Base-by-base conservation (phyloP, 2,797 vertebrate species). In the Oreochromis grahami region DNA sequence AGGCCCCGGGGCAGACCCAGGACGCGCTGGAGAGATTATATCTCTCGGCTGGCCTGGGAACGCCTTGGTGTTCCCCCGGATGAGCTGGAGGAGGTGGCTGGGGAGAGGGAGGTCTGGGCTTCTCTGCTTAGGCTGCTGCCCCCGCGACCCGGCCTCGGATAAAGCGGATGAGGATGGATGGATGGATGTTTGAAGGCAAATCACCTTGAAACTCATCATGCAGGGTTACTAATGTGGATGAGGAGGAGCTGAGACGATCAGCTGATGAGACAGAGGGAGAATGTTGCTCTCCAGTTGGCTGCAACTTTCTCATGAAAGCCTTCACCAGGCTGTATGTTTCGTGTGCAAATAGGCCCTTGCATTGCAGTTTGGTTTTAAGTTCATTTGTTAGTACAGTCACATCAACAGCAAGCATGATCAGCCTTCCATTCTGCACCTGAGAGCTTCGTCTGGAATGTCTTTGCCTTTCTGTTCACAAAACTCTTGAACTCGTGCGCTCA, bases 161-260 rank as follows among this genome's bases (percentile, higher is more conserved):
- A n/a, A n/a, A n/a, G n/a, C n/a, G n/a, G n/a, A n/a, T n/a, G n/a
- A n/a, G n/a, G n/a, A n/a, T n/a, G n/a, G n/a, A n/a, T n/a, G n/a
- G n/a, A n/a, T n/a, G n/a, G n/a, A 19, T 36, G 29, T 60, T 19
- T 60, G 58, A 63, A 63, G 58, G 10, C 17, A n/a, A 4, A 63
- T 41, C 36, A 14, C n/a, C 60, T 14, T 65, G 36, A 68, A 68
- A 15, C 2, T 43, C 36, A 68, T 68, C 63, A 24, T 43, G 36
- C 2, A 68, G 63, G 0, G 60, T 34, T n/a, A 0, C 34, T 63
- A 63, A 63, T 36, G 36, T 65, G 34, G 0, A 32, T 58, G 15
- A 17, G 55, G 5, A 32, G 14, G 14, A 24, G 63, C 36, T 68
- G 63, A 68, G 63, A 0, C 2, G 8, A 43, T 43, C 36, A 68